Conservation (phyloP, 2,888 invertebrate species). For the Subacronicta megacephala region DNA sequence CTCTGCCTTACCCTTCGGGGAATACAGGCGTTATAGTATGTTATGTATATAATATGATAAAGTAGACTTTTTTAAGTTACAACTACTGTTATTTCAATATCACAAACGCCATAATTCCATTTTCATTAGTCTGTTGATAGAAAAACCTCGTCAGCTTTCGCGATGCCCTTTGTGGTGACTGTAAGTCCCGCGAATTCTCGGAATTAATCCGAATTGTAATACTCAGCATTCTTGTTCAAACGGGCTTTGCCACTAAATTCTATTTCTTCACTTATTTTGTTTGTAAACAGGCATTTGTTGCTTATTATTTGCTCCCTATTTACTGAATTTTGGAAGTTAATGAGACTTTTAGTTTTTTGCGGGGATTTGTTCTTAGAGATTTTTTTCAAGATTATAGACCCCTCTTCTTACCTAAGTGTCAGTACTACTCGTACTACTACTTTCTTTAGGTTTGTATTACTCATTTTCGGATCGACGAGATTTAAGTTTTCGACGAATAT, state of each 20-base stretch:
- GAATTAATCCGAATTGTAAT: background rate
- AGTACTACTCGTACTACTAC: too few relatives aligned
- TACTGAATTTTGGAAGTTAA: background rate
- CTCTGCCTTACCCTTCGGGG: too few relatives aligned
- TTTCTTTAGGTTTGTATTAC: too few relatives aligned
- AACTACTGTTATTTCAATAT: too few relatives aligned
- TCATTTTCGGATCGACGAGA: too few relatives aligned
- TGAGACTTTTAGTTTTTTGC: background rate
- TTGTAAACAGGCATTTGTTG: slow-evolving; percentile 1
- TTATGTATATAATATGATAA: too few relatives aligned
- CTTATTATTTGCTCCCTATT: background rate
- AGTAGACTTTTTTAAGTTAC: too few relatives aligned
- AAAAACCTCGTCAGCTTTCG: background rate
- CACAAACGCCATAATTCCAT: background rate
- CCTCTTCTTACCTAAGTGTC: too few relatives aligned
- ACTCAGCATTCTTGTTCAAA: background rate
- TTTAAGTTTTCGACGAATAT: too few relatives aligned
- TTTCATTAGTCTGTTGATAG: background rate
- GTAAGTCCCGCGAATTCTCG: background rate
- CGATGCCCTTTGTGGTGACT: background rate
- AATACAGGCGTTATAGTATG: too few relatives aligned
- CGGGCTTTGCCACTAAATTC: background rate
- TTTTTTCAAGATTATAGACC: background rate
- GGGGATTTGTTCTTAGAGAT: background rate
- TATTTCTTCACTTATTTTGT: background rate